Evolutionary conservation across 2,888 invertebrate species (phyloP), one percentile per base, ranked within the genome.

Genomic region (Epinotia brunnichana): DNA sequence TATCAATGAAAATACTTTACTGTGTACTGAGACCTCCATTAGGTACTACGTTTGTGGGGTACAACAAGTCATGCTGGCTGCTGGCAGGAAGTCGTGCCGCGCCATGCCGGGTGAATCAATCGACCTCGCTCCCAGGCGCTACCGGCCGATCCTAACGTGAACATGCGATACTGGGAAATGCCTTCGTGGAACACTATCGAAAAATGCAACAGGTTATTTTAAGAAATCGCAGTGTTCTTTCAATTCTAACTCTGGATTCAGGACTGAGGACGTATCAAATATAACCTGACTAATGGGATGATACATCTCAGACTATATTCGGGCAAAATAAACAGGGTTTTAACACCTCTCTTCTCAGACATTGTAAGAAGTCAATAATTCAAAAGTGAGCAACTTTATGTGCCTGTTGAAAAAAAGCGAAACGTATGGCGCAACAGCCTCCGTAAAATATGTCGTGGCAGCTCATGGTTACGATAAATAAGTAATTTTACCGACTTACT

Each of bases 401-500:
- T 60, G 19, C 56, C 60, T 57, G 60, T 74, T 73, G 41, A 73
- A 72, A 75, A 78, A 71, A 78, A 71, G 66, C 76, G 61, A 62
- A 62, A 62, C 44, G 75, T 78, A 77, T 83, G 83, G 80, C 79
- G 82, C 80, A 81, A 81, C 81, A 78, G 74, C 70, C 77, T 77
- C 73, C 76, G 77, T 82, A 77, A 83, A 81, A 77, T 81, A 83
- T 81, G 78, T 80, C 77, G 68, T 59, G 63, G 74, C 74, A 60
- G 57, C 73, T 74, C 75, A 64, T 29, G 70, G 75, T 73, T 74
- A 73, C 79, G 75, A 82, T 85, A 84, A 84, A 83, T 81, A 83
- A 84, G 80, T 81, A 79, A 83, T 83, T 84, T 85, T 81, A 81
- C 78, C 74, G 73, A 74, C 74, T 77, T 76, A 72, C 77, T 77